A percentile compares a stretch with the other conserved stretches of the same genome.
Evolutionary conservation across 2,888 invertebrate genomes (phyloP).

Genomic region (Drosophila dives): DNA sequence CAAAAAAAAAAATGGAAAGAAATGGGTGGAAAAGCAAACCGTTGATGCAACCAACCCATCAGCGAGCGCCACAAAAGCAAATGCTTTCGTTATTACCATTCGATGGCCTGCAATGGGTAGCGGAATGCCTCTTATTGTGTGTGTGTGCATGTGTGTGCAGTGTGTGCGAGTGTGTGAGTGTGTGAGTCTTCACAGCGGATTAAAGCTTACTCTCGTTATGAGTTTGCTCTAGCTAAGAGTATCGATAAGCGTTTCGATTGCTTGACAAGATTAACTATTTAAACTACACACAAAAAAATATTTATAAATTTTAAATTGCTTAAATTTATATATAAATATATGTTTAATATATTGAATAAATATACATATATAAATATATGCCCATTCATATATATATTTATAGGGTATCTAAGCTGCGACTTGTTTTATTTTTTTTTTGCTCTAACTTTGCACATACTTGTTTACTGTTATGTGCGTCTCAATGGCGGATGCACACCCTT

Average conservation of each 20-base stretch:
- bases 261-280: background rate
- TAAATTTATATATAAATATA: background rate
- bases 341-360: background rate
- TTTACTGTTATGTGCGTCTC: background rate
- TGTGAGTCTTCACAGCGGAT: background rate
- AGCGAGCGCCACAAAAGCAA: conserved; percentile 63
- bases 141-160: background rate
- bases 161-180: background rate
- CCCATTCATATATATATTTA: background rate
- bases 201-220: conserved; percentile 10
- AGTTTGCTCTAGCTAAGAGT: conserved; percentile 8
- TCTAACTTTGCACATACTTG: background rate
- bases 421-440: background rate
- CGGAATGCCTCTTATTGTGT: background rate
- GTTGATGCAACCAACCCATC: conserved; percentile 15
- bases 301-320: background rate
- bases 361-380: background rate
- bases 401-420: conserved; percentile 7
- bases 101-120: conserved; percentile 41
- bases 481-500: conserved; percentile 9
- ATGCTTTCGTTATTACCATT: conserved; percentile 70
- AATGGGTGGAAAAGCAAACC: conserved; percentile 17
- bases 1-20: conserved; percentile 17
- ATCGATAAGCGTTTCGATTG: background rate
- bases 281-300: background rate